Conservation (phyloP, 2,888 invertebrate species). For the Rhagium mordax region DNA sequence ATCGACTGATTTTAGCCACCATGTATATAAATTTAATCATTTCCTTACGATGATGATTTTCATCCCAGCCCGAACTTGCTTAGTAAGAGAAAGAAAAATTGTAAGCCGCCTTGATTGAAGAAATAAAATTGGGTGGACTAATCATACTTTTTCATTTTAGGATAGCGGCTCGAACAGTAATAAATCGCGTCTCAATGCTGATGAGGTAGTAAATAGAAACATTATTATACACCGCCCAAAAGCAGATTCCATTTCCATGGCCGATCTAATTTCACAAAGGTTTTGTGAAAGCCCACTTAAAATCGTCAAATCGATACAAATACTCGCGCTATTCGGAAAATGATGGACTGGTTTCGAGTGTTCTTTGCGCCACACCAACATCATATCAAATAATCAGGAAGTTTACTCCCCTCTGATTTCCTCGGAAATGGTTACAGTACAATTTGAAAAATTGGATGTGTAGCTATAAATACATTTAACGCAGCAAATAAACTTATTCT, state of each 20-base stretch:
- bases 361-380: neutral
- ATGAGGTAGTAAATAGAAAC: slow-evolving; percentile 10
- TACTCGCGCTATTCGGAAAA: neutral
- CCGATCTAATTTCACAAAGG: slow-evolving; percentile 18
- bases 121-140: neutral
- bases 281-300: slow-evolving; percentile 6
- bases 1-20: neutral
- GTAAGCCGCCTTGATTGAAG: neutral
- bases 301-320: slow-evolving; percentile 15
- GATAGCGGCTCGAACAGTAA: neutral
- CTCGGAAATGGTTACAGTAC: neutral
- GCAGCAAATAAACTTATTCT: neutral
- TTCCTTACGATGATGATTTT: neutral
- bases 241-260: slow-evolving; percentile 18
- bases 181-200: neutral
- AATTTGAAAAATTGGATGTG: neutral
- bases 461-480: neutral
- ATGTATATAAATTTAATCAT: neutral
- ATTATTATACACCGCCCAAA: slow-evolving; percentile 4
- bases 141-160: neutral
- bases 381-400: slow-evolving; percentile 12
- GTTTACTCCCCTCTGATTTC: neutral
- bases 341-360: neutral
- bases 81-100: neutral
- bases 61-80: neutral